Base-by-base conservation (phyloP, 2,797 vertebrate species). In the Spheniscus humboldti region DNA sequence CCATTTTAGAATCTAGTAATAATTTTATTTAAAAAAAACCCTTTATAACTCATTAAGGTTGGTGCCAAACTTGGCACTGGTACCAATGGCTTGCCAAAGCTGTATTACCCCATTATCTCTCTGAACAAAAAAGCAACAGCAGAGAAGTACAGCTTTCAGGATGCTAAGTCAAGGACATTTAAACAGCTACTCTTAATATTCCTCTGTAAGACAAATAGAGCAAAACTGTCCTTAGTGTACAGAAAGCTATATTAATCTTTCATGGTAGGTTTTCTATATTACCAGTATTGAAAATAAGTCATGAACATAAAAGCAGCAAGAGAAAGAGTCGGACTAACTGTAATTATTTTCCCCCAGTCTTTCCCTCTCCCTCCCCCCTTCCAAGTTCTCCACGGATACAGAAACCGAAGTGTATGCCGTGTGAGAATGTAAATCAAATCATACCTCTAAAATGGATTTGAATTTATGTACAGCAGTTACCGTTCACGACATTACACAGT, bases 381-480 rank as follows among this genome's bases (percentile, higher is more conserved):
- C 45, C 28, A 45, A 14, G 25, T n/a, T 74, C 62, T 87, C 72
- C 1, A 2, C 45, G 50, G 76, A 86, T 47, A 35, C 37, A 76
- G 25, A 69, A 52, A 57, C 27, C 50, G 41, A 68, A 86, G 37
- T 22, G 13, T 9, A 20, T 31, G 14, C 28, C 5, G 6, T 39
- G 57, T 41, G 31, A 64, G 47, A 81, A 60, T n/a, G 59, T 78
- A 86, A 18, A 63, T 35, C 47, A 71, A 66, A 72, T 24, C 4
- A 52, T 13, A 81, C 18, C 48, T 45, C 53, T 55, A 59, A 74
- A 62, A 86, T 39, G 24, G 24, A 41, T 86, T 84, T 92, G 76
- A 91, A 90, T 91, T 86, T 13, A 96, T 37, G 56, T 55, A 88
- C 86, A 90, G 39, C 57, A 73, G 86, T 96, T 86, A 90, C 93